Evolutionary conservation across 2,113 vertebrate genomes (phyloP).

Genomic region (Brachyistius frenatus): DNA sequence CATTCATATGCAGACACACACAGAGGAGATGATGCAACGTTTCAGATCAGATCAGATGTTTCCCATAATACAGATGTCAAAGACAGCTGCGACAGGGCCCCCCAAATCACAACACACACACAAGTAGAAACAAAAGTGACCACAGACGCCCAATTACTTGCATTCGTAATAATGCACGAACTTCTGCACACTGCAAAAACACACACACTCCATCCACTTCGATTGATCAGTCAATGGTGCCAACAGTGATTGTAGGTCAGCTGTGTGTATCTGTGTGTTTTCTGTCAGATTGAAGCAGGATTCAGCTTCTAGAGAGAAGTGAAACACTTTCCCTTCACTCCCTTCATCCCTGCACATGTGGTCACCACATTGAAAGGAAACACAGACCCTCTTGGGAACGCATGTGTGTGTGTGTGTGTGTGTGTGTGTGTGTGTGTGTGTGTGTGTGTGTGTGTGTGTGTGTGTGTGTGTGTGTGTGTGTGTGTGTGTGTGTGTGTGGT

Average conservation of each 20-base stretch:
- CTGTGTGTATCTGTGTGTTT: not conserved
- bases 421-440: constrained; percentile 40
- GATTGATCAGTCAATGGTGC: not conserved
- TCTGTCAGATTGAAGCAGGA: constrained; percentile 14
- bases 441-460: constrained; percentile 38
- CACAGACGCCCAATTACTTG: constrained; percentile 28
- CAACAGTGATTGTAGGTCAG: not conserved
- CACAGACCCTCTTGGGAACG: constrained; percentile 68
- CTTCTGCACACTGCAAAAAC: not conserved
- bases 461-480: constrained; percentile 41
- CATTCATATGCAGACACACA: constrained; percentile 11
- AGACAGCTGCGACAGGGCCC: constrained; percentile 72
- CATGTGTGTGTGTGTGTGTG: constrained; percentile 37
- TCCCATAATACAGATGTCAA: constrained; percentile 76
- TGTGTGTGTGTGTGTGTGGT: constrained; percentile 35
- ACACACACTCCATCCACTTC: not conserved
- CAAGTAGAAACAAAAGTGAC: constrained; percentile 19
- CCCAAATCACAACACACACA: constrained; percentile 52
- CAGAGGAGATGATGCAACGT: constrained; percentile 74
- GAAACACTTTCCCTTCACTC: constrained; percentile 28
- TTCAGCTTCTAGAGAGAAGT: constrained; percentile 34
- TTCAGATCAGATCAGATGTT: constrained; percentile 70
- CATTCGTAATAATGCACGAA: constrained; percentile 7
- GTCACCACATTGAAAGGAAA: constrained; percentile 79
- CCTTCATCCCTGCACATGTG: constrained; percentile 69